phyloP scores from a whole-genome alignment of 1,140 invertebrate species.

The Mizuhopecten yessoensis region DNA sequence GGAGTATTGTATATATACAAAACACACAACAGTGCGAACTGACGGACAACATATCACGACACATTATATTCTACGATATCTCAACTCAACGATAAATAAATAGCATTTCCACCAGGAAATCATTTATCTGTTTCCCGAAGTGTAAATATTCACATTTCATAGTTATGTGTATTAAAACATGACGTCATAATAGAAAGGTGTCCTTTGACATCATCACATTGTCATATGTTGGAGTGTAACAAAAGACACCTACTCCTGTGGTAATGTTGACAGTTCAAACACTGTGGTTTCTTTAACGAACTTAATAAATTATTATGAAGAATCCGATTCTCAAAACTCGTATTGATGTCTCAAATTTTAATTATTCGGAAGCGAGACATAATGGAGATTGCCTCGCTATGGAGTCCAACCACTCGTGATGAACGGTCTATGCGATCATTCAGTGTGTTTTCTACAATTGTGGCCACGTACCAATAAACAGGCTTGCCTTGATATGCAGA shows the following conservation, averaged over 20 bases:
- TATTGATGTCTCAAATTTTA: neutral
- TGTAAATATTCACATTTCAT: neutral
- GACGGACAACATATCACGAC: constrained; percentile 30
- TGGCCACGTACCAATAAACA: neutral
- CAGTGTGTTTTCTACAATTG: neutral
- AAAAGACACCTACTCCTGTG: neutral
- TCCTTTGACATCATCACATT: neutral
- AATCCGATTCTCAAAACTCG: neutral
- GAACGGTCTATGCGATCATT: neutral
- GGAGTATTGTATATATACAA: constrained; percentile 5
- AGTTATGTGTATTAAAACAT: neutral
- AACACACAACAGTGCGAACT: constrained; percentile 2
- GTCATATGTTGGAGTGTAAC: neutral
- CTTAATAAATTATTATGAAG: neutral
- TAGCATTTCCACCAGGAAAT: neutral
- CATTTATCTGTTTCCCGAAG: neutral
- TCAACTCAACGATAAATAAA: constrained; percentile 36
- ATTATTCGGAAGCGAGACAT: neutral
- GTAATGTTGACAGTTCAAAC: neutral
- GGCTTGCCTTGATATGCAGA: neutral
- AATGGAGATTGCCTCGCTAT: neutral
- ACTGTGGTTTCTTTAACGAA: neutral
- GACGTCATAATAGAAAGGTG: neutral
- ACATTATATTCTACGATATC: neutral
- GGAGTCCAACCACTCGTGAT: neutral